These are phyloP conservation scores for Dipodomys merriami DNA, from an alignment of 2,113 vertebrate species.

Conservation along the genomic window DNA sequence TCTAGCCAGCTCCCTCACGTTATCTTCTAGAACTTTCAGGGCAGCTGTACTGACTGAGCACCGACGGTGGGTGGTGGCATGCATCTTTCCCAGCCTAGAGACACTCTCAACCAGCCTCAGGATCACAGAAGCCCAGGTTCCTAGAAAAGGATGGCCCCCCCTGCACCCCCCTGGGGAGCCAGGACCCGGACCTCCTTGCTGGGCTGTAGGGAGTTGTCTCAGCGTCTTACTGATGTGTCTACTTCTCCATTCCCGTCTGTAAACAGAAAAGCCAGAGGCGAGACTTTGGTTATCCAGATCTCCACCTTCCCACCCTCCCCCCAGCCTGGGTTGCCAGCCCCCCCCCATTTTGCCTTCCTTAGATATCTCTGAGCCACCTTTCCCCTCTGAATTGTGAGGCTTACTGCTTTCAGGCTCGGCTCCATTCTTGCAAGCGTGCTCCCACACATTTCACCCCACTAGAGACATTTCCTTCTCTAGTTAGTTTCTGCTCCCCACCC, in stretches of 20 bases:
- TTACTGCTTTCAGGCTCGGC: conserved; percentile 79
- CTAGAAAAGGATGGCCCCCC: not conserved
- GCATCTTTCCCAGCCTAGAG: not conserved
- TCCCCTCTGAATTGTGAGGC: conserved; percentile 83
- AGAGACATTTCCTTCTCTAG: conserved; percentile 83
- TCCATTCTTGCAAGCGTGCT: conserved; percentile 82
- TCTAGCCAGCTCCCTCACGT: not conserved
- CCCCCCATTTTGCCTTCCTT: conserved; percentile 79
- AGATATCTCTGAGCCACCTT: conserved; percentile 79
- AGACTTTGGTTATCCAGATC: not conserved
- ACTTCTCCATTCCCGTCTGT: not conserved
- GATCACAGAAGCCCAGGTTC: not conserved
- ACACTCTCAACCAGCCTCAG: not conserved
- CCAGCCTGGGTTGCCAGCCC: conserved; percentile 44
- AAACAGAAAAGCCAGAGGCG: not conserved
- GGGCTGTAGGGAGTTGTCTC: fast-evolving
- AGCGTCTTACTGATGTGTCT: not conserved
- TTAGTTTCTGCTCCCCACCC: conserved; percentile 79
- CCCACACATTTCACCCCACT: conserved; percentile 78
- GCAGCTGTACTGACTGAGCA: too few species aligned
- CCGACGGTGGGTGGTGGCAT: too few species aligned
- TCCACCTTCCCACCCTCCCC: not conserved
- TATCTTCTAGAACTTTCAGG: not conserved
- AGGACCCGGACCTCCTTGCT: not conserved
- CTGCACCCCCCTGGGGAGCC: too few species aligned